Evolutionary conservation across 2,113 vertebrate species (phyloP), one percentile per base, ranked within the genome.

Genomic region (Paramisgurnus dabryanus): DNA sequence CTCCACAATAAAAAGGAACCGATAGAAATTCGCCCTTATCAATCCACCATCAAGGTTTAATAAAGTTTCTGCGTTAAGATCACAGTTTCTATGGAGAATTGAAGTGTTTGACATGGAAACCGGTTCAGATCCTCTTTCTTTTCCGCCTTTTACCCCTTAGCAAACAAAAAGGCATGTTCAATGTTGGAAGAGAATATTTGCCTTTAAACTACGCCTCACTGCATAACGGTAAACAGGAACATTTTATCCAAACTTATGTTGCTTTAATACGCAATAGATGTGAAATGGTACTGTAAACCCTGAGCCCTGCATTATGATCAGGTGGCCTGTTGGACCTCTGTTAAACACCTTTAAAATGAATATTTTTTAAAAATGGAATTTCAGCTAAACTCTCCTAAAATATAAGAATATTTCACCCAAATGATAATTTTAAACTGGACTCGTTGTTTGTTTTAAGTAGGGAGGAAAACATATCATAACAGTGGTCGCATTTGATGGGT

Each of bases 21-120:
- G 89, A 89, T 89, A 89, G 89, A 89, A 92, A 88, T 91, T 90
- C 87, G 85, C 88, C 87, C 92, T 95, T 96, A 95, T 96, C 95
- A 92, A 93, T 90, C 90, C 92, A 75, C 89, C 92, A 96, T 97
- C 95, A 91, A 93, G 92, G 93, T 95, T 95, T 95, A 95, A 95
- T 96, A 96, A 95, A 95, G 91, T 93, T 93, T 91, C 91, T 89
- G 87, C 92, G 90, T 92, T 92, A 92, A 93, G 92, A 93, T 92
- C 93, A 90, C 88, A 90, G 95, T 96, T 95, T 94, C 95, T 95
- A 95, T 94, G 95, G 95, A 94, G 93, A 94, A 93, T 87, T 91
- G 92, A 93, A 94, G 94, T 94, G 93, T 95, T 93, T 93, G 94
- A 94, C 94, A 94, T 94, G 90, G 91, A 92, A 93, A 93, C 91